Percentiles rank a stretch among this genome's conserved stretches.
phyloP scores from a whole-genome alignment of 2,113 vertebrate species.

The Pristiophorus japonicus region DNA sequence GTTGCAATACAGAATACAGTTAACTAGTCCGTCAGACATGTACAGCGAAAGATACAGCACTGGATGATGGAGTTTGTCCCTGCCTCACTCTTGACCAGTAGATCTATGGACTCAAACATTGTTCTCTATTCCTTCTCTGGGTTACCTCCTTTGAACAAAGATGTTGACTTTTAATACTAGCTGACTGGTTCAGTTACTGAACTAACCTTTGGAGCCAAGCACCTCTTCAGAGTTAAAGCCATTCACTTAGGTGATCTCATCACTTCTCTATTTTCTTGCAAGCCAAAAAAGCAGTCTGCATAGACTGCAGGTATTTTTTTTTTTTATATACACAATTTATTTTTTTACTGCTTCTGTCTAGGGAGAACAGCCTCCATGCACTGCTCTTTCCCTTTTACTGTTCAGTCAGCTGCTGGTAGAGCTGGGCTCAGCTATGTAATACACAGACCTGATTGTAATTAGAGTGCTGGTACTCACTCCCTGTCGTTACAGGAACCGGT shows the following conservation, averaged over 20 bases:
- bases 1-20: neutral
- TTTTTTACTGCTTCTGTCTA: neutral
- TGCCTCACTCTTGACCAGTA: neutral
- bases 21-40: too few species aligned
- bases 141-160: too few species aligned
- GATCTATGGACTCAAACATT: neutral
- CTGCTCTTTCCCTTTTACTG: neutral
- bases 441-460: neutral
- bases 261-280: constrained; percentile 8
- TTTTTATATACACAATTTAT: neutral
- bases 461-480: neutral
- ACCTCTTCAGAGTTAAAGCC: neutral
- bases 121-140: neutral
- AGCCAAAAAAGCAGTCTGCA: neutral
- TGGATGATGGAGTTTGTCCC: neutral
- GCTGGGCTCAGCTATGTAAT: neutral
- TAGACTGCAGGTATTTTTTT: neutral
- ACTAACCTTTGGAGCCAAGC: neutral
- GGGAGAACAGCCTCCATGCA: neutral
- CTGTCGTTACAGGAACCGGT: neutral
- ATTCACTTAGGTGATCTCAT: neutral
- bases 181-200: neutral
- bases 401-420: neutral
- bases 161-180: too few species aligned
- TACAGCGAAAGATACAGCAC: neutral